Evolutionary conservation across 2,113 vertebrate species (phyloP), one percentile per base, ranked within the genome.

Genomic region (Sapajus apella): DNA sequence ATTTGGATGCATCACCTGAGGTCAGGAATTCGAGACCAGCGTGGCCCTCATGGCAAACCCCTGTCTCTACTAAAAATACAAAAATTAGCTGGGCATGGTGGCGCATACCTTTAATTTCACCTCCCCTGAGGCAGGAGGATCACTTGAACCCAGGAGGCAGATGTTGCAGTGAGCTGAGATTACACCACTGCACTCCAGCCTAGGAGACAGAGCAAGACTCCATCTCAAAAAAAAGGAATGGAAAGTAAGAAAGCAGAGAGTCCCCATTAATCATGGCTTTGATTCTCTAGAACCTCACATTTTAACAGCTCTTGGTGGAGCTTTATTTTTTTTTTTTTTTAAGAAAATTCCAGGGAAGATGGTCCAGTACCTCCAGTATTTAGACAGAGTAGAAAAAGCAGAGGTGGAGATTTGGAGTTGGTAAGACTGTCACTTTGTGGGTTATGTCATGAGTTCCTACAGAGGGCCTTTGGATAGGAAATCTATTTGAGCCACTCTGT

Each of bases 181-280:
- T 17, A 16, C 12, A 4, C 32, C 16, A 68, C 66, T 68, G 32
- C 32, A 68, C 66, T 68, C 66, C 32, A 68, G 66, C 32, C 66
- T 68, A 30, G 66, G 32, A 17, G 32, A n/a, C 66, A 68, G 32
- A 68, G 66, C 32, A 35, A 68, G 32, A 68, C 66, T 68, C 32
- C 7, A 3, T 17, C 66, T 68, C 66, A 35, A 12, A 32, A 16
- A 37, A 79, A 88, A 84, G 32, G 12, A 85, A 68, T 43, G 12
- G 32, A 94, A 92, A 96, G 11, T 87, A 50, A 64, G 30, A 75
- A 12, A 61, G 21, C 45, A 81, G 2, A 66, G 68, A 2, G 8
- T 81, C 64, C 81, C 40, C 56, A 56, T 75, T 93, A 91, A 89
- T 89, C 32, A 47, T 77, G 37, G 14, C 56, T 94, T 95, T 93